These are phyloP conservation scores for Phoxinus dragarum DNA, from an alignment of 2,797 vertebrate genomes.

Conservation along the genomic window DNA sequence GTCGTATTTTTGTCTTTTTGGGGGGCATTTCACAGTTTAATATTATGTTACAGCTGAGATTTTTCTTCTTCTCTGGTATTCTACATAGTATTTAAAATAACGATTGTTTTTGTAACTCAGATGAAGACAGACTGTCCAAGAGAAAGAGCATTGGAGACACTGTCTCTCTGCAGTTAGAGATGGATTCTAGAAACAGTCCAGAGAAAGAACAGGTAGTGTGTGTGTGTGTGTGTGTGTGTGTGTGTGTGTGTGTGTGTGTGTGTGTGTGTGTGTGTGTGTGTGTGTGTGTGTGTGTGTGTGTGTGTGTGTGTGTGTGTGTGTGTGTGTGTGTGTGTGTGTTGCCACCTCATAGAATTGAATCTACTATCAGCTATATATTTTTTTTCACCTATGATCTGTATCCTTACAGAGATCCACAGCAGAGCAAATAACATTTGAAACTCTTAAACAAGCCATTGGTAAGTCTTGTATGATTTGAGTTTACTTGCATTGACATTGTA, in stretches of 20 bases:
- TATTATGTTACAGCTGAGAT: neutral
- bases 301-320: neutral
- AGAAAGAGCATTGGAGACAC: constrained; percentile 90
- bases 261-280: neutral
- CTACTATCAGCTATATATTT: neutral
- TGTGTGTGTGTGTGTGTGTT: neutral
- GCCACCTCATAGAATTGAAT: neutral
- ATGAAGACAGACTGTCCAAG: constrained; percentile 88
- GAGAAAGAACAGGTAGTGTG: constrained; percentile 82
- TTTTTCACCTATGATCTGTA: neutral
- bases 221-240: neutral
- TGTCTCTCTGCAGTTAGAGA: constrained; percentile 89
- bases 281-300: neutral
- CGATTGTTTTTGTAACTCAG: constrained; percentile 59
- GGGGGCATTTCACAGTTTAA: neutral
- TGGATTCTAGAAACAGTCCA: constrained; percentile 81
- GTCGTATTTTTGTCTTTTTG: neutral
- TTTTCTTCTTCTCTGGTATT: neutral
- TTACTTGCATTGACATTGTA: neutral
- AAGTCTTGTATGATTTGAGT: constrained; percentile 46
- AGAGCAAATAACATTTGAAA: constrained; percentile 91
- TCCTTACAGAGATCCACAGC: constrained; percentile 79
- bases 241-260: neutral
- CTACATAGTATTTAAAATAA: neutral
- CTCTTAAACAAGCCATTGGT: constrained; percentile 90